Evolutionary conservation across 2,888 invertebrate species (phyloP).

Genomic region (Dasypogon diadema): DNA sequence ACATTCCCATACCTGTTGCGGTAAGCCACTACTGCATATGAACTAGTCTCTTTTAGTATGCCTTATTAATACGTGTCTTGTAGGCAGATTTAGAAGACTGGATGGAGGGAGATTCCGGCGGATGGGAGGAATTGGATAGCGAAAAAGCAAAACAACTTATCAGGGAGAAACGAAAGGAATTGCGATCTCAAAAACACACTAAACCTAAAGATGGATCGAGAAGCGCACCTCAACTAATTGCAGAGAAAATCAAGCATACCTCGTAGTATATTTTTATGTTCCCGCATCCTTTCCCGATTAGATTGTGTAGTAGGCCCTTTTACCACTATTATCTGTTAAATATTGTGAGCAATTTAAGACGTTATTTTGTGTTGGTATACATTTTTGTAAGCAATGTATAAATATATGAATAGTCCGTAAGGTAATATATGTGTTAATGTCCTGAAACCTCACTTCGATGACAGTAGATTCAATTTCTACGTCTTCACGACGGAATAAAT

Average conservation of each 20-base stretch:
- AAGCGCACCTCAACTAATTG: neutral
- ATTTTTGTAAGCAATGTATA: slow-evolving; percentile 12
- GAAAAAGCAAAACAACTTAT: slow-evolving; percentile 67
- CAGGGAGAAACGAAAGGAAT: slow-evolving; percentile 67
- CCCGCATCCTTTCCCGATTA: neutral
- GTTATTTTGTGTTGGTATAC: slow-evolving; percentile 27
- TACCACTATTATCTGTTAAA: neutral
- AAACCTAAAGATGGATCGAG: slow-evolving; percentile 38
- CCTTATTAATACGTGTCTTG: too few species aligned
- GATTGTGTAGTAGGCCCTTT: neutral
- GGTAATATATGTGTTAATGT: too few species aligned
- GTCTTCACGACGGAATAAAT: too few species aligned
- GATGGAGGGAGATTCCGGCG: slow-evolving; percentile 69
- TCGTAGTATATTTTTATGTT: slow-evolving; percentile 10
- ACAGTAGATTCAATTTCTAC: too few species aligned
- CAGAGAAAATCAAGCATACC: slow-evolving; percentile 17
- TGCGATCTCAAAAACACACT: slow-evolving; percentile 63
- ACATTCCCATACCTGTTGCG: slow-evolving; percentile 69
- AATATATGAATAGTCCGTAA: too few species aligned
- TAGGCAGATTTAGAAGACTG: slow-evolving; percentile 72
- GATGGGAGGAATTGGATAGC: slow-evolving; percentile 70
- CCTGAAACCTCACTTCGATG: too few species aligned
- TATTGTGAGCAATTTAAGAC: slow-evolving; percentile 2
- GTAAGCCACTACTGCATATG: too few species aligned
- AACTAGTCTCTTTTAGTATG: too few species aligned